Evolutionary conservation across 2,888 invertebrate genomes (phyloP).

Genomic region (Antitype chi): DNA sequence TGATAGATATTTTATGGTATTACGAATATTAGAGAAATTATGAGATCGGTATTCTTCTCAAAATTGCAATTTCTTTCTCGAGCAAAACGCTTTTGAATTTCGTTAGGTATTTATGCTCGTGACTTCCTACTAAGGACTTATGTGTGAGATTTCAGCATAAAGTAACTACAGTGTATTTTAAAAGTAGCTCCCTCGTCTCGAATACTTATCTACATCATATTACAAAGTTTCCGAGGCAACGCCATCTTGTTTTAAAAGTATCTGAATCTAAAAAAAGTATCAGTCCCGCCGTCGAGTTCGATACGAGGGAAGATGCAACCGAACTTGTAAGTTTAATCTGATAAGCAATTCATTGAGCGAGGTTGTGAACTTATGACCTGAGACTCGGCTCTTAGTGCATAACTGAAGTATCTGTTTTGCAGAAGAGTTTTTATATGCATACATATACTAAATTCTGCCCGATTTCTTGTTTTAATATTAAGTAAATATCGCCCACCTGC

Average conservation of each 20-base stretch:
- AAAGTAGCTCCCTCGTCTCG: constrained; percentile 5
- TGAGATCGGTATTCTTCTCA: too few relatives aligned
- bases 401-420: neutral
- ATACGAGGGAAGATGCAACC: constrained; percentile 47
- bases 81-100: too few relatives aligned
- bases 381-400: constrained; percentile 9
- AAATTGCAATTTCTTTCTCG: too few relatives aligned
- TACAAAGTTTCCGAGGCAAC: constrained; percentile 35
- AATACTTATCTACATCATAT: constrained; percentile 47
- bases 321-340: constrained; percentile 57
- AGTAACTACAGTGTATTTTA: neutral
- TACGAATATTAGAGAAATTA: too few relatives aligned
- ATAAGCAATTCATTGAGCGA: constrained; percentile 59
- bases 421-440: too few relatives aligned
- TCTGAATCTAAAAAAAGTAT: constrained; percentile 25
- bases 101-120: too few relatives aligned
- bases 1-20: too few relatives aligned
- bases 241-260: constrained; percentile 45
- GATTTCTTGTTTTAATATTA: too few relatives aligned
- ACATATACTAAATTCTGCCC: too few relatives aligned
- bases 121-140: neutral
- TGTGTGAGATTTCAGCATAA: neutral
- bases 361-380: constrained; percentile 45
- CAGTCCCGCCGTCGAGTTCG: constrained; percentile 24
- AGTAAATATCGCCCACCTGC: too few relatives aligned